Percentiles rank a stretch among this genome's conserved stretches.
These are phyloP conservation scores for Heliconius ethilla DNA, from an alignment of 2,888 invertebrate genomes.

Conservation along the genomic window DNA sequence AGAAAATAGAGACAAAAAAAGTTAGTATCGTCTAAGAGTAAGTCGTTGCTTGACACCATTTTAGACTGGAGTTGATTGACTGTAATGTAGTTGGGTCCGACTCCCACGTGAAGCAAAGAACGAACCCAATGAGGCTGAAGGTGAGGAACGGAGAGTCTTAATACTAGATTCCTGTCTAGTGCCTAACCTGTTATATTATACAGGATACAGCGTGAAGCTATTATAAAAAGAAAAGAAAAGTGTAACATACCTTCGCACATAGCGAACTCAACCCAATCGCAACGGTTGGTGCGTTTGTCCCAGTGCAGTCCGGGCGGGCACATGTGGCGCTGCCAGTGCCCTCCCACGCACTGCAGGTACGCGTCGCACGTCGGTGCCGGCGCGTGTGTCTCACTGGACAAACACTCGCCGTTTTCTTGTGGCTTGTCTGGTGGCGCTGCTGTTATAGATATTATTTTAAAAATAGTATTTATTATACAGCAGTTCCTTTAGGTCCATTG, in stretches of 20 bases:
- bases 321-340: constrained; percentile 85
- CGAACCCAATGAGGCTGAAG: too few relatives aligned
- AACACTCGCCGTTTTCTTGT: constrained; percentile 55
- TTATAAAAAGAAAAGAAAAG: neutral
- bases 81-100: too few relatives aligned
- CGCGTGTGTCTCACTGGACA: constrained; percentile 66
- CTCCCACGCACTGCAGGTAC: constrained; percentile 88
- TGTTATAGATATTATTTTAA: neutral
- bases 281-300: constrained; percentile 86
- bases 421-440: constrained; percentile 30
- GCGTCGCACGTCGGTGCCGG: constrained; percentile 86
- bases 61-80: neutral
- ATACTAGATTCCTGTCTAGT: too few relatives aligned
- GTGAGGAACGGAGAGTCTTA: too few relatives aligned
- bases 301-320: constrained; percentile 92
- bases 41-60: neutral
- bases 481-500: neutral
- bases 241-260: constrained; percentile 82
- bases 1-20: neutral
- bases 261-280: constrained; percentile 91
- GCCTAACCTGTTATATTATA: neutral
- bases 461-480: too few relatives aligned
- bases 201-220: neutral
- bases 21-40: neutral
- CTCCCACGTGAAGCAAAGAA: neutral